Base-by-base conservation (phyloP, 2,797 vertebrate species). In the Harpagifer antarcticus region DNA sequence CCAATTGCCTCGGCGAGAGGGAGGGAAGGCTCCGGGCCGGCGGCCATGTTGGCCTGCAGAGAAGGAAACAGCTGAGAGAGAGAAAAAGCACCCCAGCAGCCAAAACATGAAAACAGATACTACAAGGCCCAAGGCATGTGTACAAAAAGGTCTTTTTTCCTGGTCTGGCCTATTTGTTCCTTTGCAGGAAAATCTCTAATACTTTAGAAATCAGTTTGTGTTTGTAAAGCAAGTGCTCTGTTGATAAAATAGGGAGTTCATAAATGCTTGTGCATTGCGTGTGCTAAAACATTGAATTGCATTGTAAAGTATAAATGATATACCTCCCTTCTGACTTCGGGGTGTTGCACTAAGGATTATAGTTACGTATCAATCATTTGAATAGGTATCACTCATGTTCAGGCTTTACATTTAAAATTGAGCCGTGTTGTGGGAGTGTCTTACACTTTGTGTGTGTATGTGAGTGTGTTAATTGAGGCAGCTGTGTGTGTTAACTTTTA, bases 21-120 rank as follows among this genome's bases (percentile, higher is more conserved):
- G 71, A 58, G 83, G 65, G 72, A 54, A 16, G 85, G 80, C 65
- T 77, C 55, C 74, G 85, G 89, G 90, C 89, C 74, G 7, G 69
- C 72, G 69, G 90, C 89, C 89, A 91, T 89, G 74, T 87, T 89
- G 81, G 82, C 71, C 74, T 19, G 23, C 62, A 70, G 82, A 88
- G 62, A 44, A 54, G 72, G 69, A 81, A 75, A 56, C 84, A 79
- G 82, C 74, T 83, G 84, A 83, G 66, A 61, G 67, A n/a, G 17
- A n/a, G 16, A 3, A 31, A 12, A 15, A 37, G 33, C 33, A 37
- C 7, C 4, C 43, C 64, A 13, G 62, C 67, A 72, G 62, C 40
- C 47, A 49, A 17, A 63, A 58, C 60, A 62, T 62, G 45, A 62
- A 69, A 14, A 73, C 72, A 50, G 47, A 72, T 31, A 67, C 3